Conservation (phyloP, 2,888 invertebrate genomes). For the Fragum fragum region DNA sequence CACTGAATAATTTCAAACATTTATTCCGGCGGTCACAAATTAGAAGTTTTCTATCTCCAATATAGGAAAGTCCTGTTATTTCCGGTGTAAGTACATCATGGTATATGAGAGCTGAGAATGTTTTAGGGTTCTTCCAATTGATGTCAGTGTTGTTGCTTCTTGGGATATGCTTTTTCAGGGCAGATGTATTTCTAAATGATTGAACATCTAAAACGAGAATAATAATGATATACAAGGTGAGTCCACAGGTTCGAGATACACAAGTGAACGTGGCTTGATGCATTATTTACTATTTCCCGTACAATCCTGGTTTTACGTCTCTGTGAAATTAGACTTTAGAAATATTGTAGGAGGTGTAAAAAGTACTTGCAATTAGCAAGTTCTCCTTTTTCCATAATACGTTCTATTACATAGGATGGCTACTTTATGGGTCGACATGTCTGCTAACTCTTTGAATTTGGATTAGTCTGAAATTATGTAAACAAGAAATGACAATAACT, state of each 20-base stretch:
- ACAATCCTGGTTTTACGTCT: too few species aligned
- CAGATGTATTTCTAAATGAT: background rate
- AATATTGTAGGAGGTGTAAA: background rate
- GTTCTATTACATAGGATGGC: too few species aligned
- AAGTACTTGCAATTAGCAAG: background rate
- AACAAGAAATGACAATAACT: too few species aligned
- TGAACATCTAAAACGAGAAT: too few species aligned
- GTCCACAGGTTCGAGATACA: too few species aligned
- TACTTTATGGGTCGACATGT: too few species aligned
- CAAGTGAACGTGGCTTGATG: too few species aligned
- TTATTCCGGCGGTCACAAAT: constrained; percentile 31
- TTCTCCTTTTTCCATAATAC: background rate
- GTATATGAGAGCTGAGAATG: constrained; percentile 22
- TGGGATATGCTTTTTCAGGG: background rate
- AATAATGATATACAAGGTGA: too few species aligned
- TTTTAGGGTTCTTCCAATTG: background rate
- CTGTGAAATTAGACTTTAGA: background rate
- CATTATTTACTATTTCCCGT: too few species aligned
- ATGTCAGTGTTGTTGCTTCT: background rate
- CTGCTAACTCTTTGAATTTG: background rate
- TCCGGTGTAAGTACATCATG: constrained; percentile 14
- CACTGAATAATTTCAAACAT: constrained; percentile 33
- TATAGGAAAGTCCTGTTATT: constrained; percentile 29
- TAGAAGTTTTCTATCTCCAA: constrained; percentile 21
- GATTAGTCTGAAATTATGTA: too few species aligned